These are phyloP conservation scores for Chrysocyon brachyurus DNA, from an alignment of 2,797 vertebrate species.

Conservation along the genomic window DNA sequence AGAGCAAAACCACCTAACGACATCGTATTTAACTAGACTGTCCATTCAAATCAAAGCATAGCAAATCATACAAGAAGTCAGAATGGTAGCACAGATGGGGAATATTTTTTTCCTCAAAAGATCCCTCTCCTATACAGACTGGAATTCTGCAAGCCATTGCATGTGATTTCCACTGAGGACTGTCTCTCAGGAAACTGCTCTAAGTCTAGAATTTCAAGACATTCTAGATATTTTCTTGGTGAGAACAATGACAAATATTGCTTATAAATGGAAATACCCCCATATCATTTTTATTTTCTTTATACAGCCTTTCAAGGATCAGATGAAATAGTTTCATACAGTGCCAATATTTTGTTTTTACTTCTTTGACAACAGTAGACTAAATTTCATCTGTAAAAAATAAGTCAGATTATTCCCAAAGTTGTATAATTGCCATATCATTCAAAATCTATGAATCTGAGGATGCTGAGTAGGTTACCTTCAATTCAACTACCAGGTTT, in stretches of 20 bases:
- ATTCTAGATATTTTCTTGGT: constrained; percentile 55
- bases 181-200: neutral
- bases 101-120: constrained; percentile 25
- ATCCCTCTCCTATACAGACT: neutral
- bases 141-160: neutral
- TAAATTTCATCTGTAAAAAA: constrained; percentile 63
- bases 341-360: constrained; percentile 51
- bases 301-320: constrained; percentile 37
- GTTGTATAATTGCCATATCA: neutral
- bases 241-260: constrained; percentile 60
- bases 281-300: constrained; percentile 60
- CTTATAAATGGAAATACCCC: constrained; percentile 52
- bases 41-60: constrained; percentile 22
- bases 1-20: constrained; percentile 19
- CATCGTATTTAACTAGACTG: constrained; percentile 21
- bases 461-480: neutral
- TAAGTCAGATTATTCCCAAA: constrained; percentile 3
- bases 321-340: constrained; percentile 36
- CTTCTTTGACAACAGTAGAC: constrained; percentile 54
- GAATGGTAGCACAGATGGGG: neutral
- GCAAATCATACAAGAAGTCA: neutral
- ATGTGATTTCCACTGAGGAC: neutral
- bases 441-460: constrained; percentile 23
- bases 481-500: neutral
- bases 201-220: constrained; percentile 21